Evolutionary conservation across 2,797 vertebrate species (phyloP).

Genomic region (Amblyraja radiata): DNA sequence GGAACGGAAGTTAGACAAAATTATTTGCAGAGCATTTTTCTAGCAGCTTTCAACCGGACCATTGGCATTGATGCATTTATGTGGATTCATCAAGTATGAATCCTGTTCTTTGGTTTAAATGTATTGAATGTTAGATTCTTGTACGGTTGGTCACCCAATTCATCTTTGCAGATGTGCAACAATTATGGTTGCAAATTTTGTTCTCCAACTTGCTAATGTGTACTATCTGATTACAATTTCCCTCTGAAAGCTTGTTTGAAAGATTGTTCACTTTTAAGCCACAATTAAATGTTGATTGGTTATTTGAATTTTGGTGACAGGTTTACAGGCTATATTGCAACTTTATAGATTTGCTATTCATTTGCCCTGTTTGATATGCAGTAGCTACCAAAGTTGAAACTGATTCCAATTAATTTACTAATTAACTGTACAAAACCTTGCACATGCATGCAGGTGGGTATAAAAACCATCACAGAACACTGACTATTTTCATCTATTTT

Average conservation of each 20-base stretch:
- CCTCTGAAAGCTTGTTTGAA: background rate
- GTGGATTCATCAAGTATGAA: background rate
- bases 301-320: background rate
- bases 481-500: background rate
- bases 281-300: background rate
- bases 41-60: too few species aligned
- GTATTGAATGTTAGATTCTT: background rate
- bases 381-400: background rate
- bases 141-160: background rate
- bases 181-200: background rate
- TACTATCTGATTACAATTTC: background rate
- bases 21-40: too few species aligned
- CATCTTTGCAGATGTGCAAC: background rate
- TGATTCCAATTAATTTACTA: background rate
- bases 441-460: background rate
- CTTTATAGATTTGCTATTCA: background rate
- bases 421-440: background rate
- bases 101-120: background rate
- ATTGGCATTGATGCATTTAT: background rate
- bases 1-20: too few species aligned
- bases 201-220: background rate
- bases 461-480: background rate
- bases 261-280: background rate
- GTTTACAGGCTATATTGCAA: background rate
- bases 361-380: background rate